Evolutionary conservation across 2,888 invertebrate species (phyloP).

Genomic region (Zaprionus obscuricornis): DNA sequence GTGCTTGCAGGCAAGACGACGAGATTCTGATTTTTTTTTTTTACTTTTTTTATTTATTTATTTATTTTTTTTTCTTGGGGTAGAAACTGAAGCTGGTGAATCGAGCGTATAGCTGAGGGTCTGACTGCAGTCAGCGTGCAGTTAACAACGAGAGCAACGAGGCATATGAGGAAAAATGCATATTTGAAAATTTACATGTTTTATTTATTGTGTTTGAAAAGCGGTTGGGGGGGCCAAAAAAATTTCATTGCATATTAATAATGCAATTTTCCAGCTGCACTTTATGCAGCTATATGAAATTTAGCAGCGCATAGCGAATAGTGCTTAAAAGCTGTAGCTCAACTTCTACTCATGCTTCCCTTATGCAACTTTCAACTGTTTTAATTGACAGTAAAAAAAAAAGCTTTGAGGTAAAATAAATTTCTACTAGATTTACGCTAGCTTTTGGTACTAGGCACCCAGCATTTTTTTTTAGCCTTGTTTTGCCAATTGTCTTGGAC

Average conservation of each 20-base stretch:
- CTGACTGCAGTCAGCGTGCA: background rate
- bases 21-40: too few relatives aligned
- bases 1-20: constrained; percentile 18
- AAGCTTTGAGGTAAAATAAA: constrained; percentile 30
- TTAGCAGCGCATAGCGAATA: constrained; percentile 3
- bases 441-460: background rate
- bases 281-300: constrained; percentile 35
- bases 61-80: too few relatives aligned
- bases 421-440: background rate
- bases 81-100: too few relatives aligned
- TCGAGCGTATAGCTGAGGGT: too few relatives aligned
- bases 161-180: constrained; percentile 33
- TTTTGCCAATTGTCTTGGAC: constrained; percentile 68
- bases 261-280: constrained; percentile 69
- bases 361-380: too few relatives aligned
- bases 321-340: constrained; percentile 10
- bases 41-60: too few relatives aligned
- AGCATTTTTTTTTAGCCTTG: constrained; percentile 17
- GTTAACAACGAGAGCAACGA: background rate
- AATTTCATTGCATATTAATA: constrained; percentile 78
- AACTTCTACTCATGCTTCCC: too few relatives aligned
- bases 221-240: too few relatives aligned
- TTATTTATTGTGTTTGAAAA: constrained; percentile 74
- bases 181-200: constrained; percentile 60
- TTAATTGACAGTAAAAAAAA: constrained; percentile 56